Percentiles rank a stretch among this genome's conserved stretches.
Conservation (phyloP, 1,140 invertebrate species). For the Drosophila ohnishii region DNA sequence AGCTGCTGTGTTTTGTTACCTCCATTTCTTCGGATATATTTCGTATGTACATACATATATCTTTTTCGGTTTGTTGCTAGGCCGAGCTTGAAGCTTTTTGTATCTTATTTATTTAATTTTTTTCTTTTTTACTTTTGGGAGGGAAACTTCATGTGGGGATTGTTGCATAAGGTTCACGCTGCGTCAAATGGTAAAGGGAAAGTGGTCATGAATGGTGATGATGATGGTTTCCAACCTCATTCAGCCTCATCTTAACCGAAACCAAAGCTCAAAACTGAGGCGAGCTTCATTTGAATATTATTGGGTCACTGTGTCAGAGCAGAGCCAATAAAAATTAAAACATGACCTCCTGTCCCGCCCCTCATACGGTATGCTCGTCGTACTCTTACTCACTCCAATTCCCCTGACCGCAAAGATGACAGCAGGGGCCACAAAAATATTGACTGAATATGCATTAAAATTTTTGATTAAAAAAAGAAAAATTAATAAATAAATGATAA, state of each 20-base stretch:
- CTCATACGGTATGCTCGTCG: neutral
- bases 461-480: neutral
- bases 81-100: conserved; percentile 16
- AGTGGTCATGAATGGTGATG: conserved; percentile 16
- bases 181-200: conserved; percentile 52
- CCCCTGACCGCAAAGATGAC: conserved; percentile 7
- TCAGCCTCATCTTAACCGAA: neutral
- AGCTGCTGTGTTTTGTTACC: conserved; percentile 6
- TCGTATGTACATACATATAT: neutral
- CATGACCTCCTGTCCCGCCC: conserved; percentile 17
- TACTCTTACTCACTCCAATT: conserved; percentile 17
- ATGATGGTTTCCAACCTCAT: conserved; percentile 11
- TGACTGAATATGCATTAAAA: too few relatives aligned
- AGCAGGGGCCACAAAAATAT: neutral
- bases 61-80: conserved; percentile 36
- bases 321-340: conserved; percentile 62
- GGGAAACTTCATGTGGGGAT: conserved; percentile 32
- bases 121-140: conserved; percentile 5
- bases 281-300: conserved; percentile 62
- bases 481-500: too few relatives aligned
- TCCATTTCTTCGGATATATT: conserved; percentile 16
- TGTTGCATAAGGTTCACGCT: conserved; percentile 42
- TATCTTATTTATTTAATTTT: conserved; percentile 6
- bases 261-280: conserved; percentile 1
- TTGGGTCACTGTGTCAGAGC: conserved; percentile 76